Conservation (phyloP, 2,113 vertebrate species). For the Rousettus leschenaultii region DNA sequence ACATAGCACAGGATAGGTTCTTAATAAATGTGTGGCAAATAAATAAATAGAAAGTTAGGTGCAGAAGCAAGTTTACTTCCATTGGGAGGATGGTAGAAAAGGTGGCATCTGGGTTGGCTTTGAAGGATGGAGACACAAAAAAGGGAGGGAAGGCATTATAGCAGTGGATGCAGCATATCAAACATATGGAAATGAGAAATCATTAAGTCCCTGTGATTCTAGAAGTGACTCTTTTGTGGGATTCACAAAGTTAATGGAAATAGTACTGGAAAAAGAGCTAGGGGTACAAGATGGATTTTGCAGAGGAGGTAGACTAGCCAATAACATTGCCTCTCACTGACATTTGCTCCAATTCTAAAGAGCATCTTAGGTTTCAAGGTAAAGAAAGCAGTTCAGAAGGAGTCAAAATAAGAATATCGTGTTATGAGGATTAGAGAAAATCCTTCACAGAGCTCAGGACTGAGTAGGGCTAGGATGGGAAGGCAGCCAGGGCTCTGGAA, state of each 20-base stretch:
- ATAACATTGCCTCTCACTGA: not conserved
- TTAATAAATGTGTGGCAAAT: not conserved
- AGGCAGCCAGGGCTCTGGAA: not conserved
- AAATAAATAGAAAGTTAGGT: not conserved
- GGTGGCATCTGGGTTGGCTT: not conserved
- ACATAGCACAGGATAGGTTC: not conserved
- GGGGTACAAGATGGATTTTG: not conserved
- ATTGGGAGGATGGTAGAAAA: not conserved
- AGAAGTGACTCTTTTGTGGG: not conserved
- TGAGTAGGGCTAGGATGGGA: not conserved
- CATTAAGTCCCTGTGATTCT: not conserved
- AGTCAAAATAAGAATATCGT: not conserved
- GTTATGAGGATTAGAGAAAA: not conserved
- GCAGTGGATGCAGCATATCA: not conserved
- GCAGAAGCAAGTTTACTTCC: too few species aligned
- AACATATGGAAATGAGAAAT: not conserved
- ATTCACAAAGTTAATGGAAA: not conserved
- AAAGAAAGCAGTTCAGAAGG: not conserved
- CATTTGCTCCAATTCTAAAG: not conserved
- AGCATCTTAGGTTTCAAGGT: not conserved
- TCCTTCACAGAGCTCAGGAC: not conserved
- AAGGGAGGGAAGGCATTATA: fast-evolving
- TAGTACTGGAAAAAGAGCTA: not conserved
- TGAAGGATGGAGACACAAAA: not conserved
- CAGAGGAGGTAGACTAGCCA: not conserved